phyloP scores from a whole-genome alignment of 37 sponge, comb jelly and placozoan species.

The Crambe crambe region DNA sequence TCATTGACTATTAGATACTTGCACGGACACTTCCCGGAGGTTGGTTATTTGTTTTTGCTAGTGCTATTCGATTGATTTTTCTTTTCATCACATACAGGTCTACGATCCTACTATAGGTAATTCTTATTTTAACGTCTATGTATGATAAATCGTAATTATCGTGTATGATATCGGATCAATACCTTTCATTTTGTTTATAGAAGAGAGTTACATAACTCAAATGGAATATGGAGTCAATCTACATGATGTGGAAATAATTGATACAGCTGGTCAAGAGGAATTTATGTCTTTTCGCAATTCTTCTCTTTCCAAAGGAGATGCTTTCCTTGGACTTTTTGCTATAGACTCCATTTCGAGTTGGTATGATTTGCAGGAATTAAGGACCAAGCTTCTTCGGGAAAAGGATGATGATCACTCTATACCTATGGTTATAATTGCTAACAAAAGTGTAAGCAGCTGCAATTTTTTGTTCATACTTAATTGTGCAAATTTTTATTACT shows the following conservation, averaged over 20 bases:
- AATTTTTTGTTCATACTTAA: too few species aligned
- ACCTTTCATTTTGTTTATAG: constrained; percentile 23
- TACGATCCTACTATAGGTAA: constrained; percentile 92
- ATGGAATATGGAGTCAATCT: constrained; percentile 76
- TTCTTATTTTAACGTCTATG: background rate
- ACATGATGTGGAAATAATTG: constrained; percentile 86
- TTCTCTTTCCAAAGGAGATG: constrained; percentile 82
- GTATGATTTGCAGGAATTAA: constrained; percentile 67
- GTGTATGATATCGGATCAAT: too few species aligned
- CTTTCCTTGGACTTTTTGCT: constrained; percentile 83
- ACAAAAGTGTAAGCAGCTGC: constrained; percentile 85
- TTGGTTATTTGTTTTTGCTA: constrained; percentile 6
- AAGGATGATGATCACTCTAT: constrained; percentile 75
- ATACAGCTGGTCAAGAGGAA: constrained; percentile 94
- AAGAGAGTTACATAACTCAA: constrained; percentile 81
- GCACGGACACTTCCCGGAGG: constrained; percentile 78
- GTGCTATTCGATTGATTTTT: background rate
- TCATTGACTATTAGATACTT: constrained; percentile 81
- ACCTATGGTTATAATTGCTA: constrained; percentile 84
- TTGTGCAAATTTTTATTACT: too few species aligned
- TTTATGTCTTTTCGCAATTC: constrained; percentile 79
- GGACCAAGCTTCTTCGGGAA: constrained; percentile 74
- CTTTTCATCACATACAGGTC: constrained; percentile 45
- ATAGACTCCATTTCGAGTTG: constrained; percentile 76
- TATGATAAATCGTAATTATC: background rate